These are phyloP conservation scores for Agrochola macilenta DNA, from an alignment of 2,888 invertebrate genomes.

Conservation along the genomic window DNA sequence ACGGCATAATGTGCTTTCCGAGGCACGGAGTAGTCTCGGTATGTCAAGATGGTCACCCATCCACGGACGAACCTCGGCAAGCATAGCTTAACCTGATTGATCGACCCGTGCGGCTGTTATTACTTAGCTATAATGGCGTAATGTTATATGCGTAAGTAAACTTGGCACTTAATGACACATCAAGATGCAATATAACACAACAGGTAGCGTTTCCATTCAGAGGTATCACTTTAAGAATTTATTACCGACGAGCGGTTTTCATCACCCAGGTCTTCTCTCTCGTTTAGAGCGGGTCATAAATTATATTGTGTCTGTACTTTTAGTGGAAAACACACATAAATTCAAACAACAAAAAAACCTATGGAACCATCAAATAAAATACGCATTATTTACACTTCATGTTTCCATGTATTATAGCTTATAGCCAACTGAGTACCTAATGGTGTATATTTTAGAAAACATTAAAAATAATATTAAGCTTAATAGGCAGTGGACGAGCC, in stretches of 20 bases:
- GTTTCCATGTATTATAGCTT: background rate
- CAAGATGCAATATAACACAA: conserved; percentile 6
- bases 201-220: background rate
- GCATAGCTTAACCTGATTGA: too few species aligned
- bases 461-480: conserved; percentile 1
- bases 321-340: background rate
- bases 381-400: background rate
- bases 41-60: too few species aligned
- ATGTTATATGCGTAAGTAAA: conserved; percentile 14
- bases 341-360: background rate
- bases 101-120: too few species aligned
- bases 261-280: conserved; percentile 7
- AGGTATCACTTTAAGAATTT: conserved; percentile 27
- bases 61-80: too few species aligned
- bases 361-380: background rate
- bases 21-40: too few species aligned
- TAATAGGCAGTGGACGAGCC: background rate
- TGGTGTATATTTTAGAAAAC: background rate
- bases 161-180: conserved; percentile 38
- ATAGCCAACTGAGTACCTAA: background rate
- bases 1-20: too few species aligned
- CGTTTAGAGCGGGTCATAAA: conserved; percentile 40
- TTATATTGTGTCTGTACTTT: conserved; percentile 6
- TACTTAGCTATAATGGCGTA: background rate
- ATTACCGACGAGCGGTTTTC: conserved; percentile 29